Conservation (phyloP, 2,888 invertebrate genomes). For the Tromatobia lineatoria region DNA sequence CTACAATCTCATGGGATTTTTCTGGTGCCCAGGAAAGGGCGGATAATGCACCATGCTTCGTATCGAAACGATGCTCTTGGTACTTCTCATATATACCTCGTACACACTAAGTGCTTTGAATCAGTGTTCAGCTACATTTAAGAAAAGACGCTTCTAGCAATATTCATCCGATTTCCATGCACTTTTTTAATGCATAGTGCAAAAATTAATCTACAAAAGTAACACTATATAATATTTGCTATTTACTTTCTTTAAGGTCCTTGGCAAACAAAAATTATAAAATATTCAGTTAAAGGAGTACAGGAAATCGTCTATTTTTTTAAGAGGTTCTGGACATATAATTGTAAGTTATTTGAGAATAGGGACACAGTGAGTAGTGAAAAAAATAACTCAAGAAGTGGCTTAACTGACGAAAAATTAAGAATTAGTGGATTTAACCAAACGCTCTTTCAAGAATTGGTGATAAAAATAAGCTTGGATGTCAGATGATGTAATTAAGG, state of each 20-base stretch:
- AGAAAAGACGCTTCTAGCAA: background rate
- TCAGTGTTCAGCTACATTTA: background rate
- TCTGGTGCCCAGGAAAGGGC: background rate
- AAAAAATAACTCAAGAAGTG: constrained; percentile 6
- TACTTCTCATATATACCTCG: constrained; percentile 28
- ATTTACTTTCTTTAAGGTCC: background rate
- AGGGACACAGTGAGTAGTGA: background rate
- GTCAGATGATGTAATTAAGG: too few species aligned
- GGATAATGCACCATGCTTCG: background rate
- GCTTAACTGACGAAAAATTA: background rate
- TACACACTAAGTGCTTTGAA: constrained; percentile 34
- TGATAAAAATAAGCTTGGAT: too few species aligned
- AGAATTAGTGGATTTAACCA: too few species aligned
- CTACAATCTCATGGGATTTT: constrained; percentile 69
- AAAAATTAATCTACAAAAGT: background rate
- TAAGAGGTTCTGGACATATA: too few species aligned
- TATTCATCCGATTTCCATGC: too few species aligned
- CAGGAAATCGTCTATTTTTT: too few species aligned
- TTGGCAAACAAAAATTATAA: too few species aligned
- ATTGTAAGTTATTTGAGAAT: too few species aligned
- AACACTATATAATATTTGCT: background rate
- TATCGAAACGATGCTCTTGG: constrained; percentile 43
- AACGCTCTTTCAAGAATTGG: too few species aligned
- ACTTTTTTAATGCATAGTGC: background rate
- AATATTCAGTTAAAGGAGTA: too few species aligned